A percentile compares a stretch with the other conserved stretches of the same genome.
These are phyloP conservation scores for Zapus hudsonius DNA, from an alignment of 2,113 vertebrate genomes.

Conservation along the genomic window DNA sequence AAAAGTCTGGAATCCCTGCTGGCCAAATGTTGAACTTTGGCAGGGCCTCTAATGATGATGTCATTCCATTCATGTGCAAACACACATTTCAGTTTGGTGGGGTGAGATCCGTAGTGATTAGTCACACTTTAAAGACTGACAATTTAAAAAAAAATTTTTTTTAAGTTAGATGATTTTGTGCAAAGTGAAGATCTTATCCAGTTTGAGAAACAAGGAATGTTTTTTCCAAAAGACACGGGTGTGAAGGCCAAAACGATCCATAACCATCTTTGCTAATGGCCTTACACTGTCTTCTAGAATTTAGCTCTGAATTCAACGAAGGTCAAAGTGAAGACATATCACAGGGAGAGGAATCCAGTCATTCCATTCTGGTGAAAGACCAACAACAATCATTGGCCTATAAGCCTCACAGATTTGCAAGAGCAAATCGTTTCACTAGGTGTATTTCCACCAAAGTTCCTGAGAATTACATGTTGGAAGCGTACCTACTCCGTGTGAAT, in stretches of 20 bases:
- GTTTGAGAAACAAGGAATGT: background rate
- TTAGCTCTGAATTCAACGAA: background rate
- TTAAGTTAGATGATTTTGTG: background rate
- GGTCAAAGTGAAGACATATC: background rate
- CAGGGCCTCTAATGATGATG: background rate
- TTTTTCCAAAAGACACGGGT: background rate
- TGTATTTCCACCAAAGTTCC: background rate
- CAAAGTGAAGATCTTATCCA: background rate
- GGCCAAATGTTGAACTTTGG: background rate
- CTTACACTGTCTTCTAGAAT: background rate
- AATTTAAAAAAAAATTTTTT: too few relatives aligned
- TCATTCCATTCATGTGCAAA: background rate
- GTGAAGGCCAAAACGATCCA: background rate
- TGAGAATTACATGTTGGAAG: background rate
- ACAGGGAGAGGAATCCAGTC: background rate
- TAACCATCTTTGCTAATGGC: background rate
- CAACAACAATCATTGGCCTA: background rate
- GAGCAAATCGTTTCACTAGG: background rate
- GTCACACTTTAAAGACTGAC: too few relatives aligned
- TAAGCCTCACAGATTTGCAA: background rate
- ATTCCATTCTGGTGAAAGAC: conserved; percentile 5
- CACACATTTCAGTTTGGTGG: background rate
- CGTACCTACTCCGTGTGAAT: background rate
- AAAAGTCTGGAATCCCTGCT: background rate
- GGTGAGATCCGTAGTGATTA: too few relatives aligned